phyloP scores from a whole-genome alignment of 2,113 vertebrate species.

The Cryptotis parvus region DNA sequence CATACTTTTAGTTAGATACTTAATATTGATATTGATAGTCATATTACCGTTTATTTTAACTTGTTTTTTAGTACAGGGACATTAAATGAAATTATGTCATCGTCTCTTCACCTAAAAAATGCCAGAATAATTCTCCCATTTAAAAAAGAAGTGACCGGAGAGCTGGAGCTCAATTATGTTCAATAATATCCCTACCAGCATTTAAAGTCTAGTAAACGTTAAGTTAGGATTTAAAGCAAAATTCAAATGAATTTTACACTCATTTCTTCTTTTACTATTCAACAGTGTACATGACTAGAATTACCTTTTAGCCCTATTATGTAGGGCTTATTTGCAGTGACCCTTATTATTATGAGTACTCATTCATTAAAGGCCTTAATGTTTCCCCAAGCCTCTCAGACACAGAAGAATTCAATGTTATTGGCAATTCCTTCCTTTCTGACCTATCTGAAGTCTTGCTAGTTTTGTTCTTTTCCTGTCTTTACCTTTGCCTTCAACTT shows the following conservation, averaged over 20 bases:
- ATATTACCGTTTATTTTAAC: background rate
- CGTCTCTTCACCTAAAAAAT: background rate
- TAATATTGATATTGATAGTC: background rate
- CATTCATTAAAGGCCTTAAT: background rate
- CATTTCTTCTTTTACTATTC: background rate
- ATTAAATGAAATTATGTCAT: background rate
- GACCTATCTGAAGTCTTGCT: background rate
- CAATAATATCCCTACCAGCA: background rate
- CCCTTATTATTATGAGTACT: background rate
- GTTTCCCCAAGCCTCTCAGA: background rate
- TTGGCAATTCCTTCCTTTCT: background rate
- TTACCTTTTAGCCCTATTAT: background rate
- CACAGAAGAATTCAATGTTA: background rate
- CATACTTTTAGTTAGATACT: background rate
- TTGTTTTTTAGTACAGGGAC: background rate
- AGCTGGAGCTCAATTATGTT: background rate
- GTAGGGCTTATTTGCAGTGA: background rate
- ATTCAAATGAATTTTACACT: background rate
- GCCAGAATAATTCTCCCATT: background rate
- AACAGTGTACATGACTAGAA: background rate
- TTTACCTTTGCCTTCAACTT: background rate
- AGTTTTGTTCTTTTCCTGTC: background rate
- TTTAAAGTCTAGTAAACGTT: background rate
- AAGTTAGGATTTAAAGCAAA: slow-evolving; percentile 29
- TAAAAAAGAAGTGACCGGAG: background rate